Conservation (phyloP, 92 coral and sea anemone species). For the Chrysogorgia sp. region DNA sequence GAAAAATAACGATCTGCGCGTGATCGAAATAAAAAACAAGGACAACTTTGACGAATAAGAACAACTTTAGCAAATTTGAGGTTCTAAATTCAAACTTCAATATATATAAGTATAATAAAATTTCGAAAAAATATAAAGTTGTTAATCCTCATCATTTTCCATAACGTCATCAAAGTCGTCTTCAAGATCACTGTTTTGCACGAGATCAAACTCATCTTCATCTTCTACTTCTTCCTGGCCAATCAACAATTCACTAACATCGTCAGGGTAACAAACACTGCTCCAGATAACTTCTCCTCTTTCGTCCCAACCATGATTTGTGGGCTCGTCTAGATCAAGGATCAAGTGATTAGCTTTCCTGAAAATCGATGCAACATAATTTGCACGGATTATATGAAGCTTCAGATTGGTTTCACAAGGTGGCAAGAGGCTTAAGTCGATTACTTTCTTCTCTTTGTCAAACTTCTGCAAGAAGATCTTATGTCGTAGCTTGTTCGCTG, state of each 20-base stretch:
- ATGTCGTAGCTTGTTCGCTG: background rate
- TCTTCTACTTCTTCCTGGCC: background rate
- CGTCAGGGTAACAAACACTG: constrained; percentile 8
- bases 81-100: no score
- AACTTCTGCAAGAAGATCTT: constrained; percentile 21
- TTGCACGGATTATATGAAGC: constrained; percentile 9
- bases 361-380: constrained; percentile 16
- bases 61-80: no score
- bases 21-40: no score
- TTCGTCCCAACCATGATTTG: constrained; percentile 25
- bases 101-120: no score
- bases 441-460: constrained; percentile 10
- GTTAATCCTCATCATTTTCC: background rate
- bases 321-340: background rate
- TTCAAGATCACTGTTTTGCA: background rate
- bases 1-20: no score
- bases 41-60: no score
- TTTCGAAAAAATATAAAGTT: no score
- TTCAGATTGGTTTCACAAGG: constrained; percentile 9
- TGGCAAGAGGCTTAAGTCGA: constrained; percentile 29
- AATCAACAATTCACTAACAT: constrained; percentile 8
- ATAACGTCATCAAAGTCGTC: constrained; percentile 11
- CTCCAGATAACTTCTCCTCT: constrained; percentile 14
- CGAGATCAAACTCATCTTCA: constrained; percentile 1
- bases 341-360: background rate